Conservation (phyloP, 53 echinoderm and acorn worm species). For the Arbacia lixula region DNA sequence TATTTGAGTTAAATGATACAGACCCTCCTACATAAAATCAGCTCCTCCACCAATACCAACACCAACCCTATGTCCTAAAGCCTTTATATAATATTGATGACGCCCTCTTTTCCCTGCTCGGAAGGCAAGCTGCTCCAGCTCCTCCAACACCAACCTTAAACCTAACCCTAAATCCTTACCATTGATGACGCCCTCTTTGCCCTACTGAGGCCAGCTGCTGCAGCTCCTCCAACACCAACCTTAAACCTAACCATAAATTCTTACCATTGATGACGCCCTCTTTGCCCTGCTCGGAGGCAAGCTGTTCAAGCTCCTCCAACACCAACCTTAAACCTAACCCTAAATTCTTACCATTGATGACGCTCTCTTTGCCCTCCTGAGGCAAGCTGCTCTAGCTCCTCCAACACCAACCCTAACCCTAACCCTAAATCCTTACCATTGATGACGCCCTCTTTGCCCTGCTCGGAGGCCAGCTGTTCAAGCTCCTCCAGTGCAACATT, state of each 20-base stretch:
- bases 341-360: constrained; percentile 84
- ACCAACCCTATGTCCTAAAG: too few species aligned
- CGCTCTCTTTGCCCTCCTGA: constrained; percentile 84
- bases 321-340: too few species aligned
- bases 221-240: constrained; percentile 91
- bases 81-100: too few species aligned
- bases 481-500: constrained; percentile 88
- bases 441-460: constrained; percentile 85
- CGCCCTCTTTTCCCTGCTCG: too few species aligned
- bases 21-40: too few species aligned
- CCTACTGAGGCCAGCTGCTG: constrained; percentile 90
- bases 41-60: constrained; percentile 88
- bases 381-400: constrained; percentile 92
- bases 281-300: constrained; percentile 87
- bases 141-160: too few species aligned
- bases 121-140: too few species aligned
- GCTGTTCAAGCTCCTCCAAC: constrained; percentile 91
- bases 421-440: too few species aligned
- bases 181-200: constrained; percentile 81
- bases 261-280: constrained; percentile 85
- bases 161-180: too few species aligned
- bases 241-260: too few species aligned
- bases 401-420: too few species aligned
- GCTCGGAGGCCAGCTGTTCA: constrained; percentile 83
- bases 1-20: too few species aligned